These are phyloP conservation scores for Salvelinus namaycush DNA, from an alignment of 2,113 vertebrate species.

Conservation along the genomic window DNA sequence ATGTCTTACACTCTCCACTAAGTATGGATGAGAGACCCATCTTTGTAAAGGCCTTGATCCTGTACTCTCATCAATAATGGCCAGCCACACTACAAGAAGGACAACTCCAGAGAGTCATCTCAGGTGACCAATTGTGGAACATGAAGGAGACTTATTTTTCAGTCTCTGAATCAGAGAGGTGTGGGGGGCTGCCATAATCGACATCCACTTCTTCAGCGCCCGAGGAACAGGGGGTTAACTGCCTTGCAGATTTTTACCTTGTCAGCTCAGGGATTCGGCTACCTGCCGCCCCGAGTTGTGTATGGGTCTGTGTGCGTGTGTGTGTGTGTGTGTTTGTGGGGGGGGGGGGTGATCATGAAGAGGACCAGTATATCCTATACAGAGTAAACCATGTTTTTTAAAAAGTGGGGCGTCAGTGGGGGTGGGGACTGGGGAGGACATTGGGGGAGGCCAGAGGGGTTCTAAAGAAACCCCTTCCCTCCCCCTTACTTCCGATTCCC, in stretches of 20 bases:
- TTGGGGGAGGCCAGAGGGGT: conserved; percentile 34
- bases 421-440: conserved; percentile 23
- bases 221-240: too few species aligned
- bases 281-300: too few species aligned
- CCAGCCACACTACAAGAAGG: background rate
- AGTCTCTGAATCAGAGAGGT: too few species aligned
- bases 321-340: too few species aligned
- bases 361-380: conserved; percentile 4
- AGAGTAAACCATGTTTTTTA: conserved; percentile 18
- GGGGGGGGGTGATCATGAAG: background rate
- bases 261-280: too few species aligned
- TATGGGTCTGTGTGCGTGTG: too few species aligned
- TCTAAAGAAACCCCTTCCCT: conserved; percentile 8
- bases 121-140: background rate
- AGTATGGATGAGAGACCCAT: background rate
- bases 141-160: background rate
- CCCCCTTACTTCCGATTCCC: background rate
- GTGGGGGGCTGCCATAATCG: too few species aligned
- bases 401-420: conserved; percentile 12
- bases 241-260: too few species aligned
- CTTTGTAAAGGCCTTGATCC: background rate
- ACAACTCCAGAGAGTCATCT: background rate
- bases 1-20: background rate
- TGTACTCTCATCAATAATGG: background rate
- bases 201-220: too few species aligned